These are phyloP conservation scores for Leucania comma DNA, from an alignment of 2,888 invertebrate genomes.

Conservation along the genomic window DNA sequence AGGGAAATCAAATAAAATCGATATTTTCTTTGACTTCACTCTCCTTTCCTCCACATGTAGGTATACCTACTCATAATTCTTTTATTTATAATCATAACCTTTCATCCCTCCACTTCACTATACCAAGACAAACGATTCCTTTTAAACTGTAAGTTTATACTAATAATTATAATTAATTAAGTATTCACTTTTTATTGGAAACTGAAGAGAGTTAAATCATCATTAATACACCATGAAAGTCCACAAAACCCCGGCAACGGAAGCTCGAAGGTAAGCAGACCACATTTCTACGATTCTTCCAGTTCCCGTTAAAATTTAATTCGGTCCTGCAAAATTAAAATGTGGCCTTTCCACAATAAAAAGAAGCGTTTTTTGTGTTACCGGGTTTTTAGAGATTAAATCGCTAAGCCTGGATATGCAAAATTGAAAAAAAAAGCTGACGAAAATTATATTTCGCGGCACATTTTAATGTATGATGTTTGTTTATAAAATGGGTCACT, in stretches of 20 bases:
- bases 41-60: too few relatives aligned
- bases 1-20: too few relatives aligned
- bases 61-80: too few relatives aligned
- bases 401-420: constrained; percentile 69
- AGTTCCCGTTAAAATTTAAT: constrained; percentile 47
- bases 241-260: constrained; percentile 1
- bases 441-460: constrained; percentile 48
- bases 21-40: too few relatives aligned
- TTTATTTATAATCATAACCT: too few relatives aligned
- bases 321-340: constrained; percentile 56
- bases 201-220: not conserved
- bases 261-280: constrained; percentile 4
- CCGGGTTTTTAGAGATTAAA: constrained; percentile 69
- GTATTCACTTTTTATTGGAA: not conserved
- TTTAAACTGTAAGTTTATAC: too few relatives aligned
- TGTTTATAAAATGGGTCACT: constrained; percentile 31
- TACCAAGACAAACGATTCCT: too few relatives aligned
- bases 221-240: not conserved
- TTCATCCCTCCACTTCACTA: too few relatives aligned
- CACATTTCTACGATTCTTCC: constrained; percentile 44
- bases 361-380: constrained; percentile 58
- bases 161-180: too few relatives aligned
- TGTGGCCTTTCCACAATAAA: constrained; percentile 66
- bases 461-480: constrained; percentile 46
- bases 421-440: constrained; percentile 68